Conservation (phyloP, 2,113 vertebrate species). For the Campylomormyrus tamandua region DNA sequence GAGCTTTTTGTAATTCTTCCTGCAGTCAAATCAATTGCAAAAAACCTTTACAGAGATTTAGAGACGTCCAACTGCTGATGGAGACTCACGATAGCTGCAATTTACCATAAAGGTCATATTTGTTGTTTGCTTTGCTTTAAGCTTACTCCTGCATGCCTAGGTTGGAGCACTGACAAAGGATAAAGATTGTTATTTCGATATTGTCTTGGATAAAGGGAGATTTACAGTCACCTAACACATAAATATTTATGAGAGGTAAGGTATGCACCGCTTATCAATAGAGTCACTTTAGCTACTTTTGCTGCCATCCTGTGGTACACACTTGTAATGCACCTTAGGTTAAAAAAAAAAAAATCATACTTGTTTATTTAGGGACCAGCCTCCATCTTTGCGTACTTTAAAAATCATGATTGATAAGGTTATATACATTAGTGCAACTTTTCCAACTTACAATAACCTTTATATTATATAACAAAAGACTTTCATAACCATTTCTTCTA, state of each 20-base stretch:
- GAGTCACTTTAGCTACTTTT: constrained; percentile 16
- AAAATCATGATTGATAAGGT: not conserved
- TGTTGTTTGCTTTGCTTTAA: constrained; percentile 2
- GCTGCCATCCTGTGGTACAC: constrained; percentile 23
- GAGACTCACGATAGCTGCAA: not conserved
- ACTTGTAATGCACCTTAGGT: not conserved
- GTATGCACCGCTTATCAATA: constrained; percentile 4
- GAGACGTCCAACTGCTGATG: not conserved
- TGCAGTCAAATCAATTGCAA: not conserved
- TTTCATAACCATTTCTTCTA: not conserved
- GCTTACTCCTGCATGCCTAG: not conserved
- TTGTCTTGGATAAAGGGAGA: not conserved
- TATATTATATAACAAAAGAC: not conserved
- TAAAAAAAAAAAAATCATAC: no score
- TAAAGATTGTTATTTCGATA: constrained; percentile 5
- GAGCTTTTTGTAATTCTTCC: not conserved
- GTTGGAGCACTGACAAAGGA: not conserved
- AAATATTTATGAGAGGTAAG: constrained; percentile 10
- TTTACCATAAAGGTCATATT: not conserved
- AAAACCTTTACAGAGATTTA: not conserved
- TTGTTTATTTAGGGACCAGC: not conserved
- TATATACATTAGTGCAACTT: not conserved
- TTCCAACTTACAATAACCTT: not conserved
- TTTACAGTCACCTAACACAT: not conserved
- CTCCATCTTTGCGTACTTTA: not conserved